Base-by-base conservation (phyloP, 2,888 invertebrate species). In the Tetranychus truncatus region DNA sequence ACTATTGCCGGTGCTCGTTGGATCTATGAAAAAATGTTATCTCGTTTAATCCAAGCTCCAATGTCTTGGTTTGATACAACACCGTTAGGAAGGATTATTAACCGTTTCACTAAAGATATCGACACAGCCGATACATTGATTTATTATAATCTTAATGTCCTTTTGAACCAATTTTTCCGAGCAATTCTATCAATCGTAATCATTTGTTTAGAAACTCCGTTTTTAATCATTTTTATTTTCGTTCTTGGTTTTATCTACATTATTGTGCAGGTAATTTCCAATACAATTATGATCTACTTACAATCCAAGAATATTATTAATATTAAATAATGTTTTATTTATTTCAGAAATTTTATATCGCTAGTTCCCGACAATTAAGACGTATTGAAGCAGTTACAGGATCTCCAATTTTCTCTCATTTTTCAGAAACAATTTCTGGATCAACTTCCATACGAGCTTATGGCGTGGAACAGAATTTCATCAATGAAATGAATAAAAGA, bases 321-420 rank as follows among this genome's bases (percentile, higher is more conserved):
- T 3, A 34, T 34, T 34, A 34, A 34, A 3, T 34, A 34, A 34
- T 34, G 34, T 34, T 34, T 34, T 34, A 34, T 0, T 24, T 34
- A 3, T 34, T 83, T 71, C 83, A 83, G 79, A 21, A 85, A 78
- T 85, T 85, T 79, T 87, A 85, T 80, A 84, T 86, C 24, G 82
- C 83, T 21, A 84, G 86, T 2, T 85, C 86, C 1, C 81, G 86
- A 66, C 86, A 87, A 79, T 78, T 87, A 75, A 86, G 85, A 77
- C 81, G 87, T 45, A 79, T 87, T 8, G 84, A 85, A 78, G 85
- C 85, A 1, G 82, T 85, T 1, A 84, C 84, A 20, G 80, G 86
- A 66, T 86, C 86, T n/a, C 87, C 87, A 0, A 83, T 87, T 45
- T 87, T 85, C 80, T 84, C 85, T 8, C 85, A 86, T 78, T 86